These are phyloP conservation scores for Pycnonotus jocosus DNA, from an alignment of 2,113 vertebrate species.

Conservation along the genomic window DNA sequence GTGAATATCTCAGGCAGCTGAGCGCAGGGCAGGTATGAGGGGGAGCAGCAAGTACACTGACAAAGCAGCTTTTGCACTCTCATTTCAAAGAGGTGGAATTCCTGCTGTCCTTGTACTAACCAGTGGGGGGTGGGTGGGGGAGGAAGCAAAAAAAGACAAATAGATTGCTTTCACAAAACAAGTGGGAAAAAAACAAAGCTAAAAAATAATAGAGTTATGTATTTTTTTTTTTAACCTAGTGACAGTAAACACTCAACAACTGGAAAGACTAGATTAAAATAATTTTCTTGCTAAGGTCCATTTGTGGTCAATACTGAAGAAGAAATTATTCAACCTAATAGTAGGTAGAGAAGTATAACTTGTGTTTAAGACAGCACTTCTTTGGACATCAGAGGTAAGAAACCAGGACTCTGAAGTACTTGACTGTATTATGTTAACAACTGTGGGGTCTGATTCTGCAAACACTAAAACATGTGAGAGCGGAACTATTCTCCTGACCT, in stretches of 20 bases:
- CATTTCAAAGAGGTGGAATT: neutral
- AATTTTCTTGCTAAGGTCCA: conserved; percentile 56
- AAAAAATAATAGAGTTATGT: neutral
- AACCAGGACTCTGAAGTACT: neutral
- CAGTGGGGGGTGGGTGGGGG: neutral
- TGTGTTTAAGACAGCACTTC: conserved; percentile 78
- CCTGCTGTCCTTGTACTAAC: neutral
- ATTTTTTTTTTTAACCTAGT: neutral
- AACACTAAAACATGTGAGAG: neutral
- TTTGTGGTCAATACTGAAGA: conserved; percentile 82
- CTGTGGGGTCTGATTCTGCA: neutral
- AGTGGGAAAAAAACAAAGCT: neutral
- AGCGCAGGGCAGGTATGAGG: neutral
- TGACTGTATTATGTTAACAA: neutral
- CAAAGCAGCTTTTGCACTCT: neutral
- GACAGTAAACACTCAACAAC: neutral
- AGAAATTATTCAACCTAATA: conserved; percentile 75
- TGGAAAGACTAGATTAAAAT: neutral
- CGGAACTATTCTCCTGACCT: neutral
- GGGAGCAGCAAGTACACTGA: neutral
- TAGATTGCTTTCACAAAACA: neutral
- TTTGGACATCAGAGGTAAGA: conserved; percentile 78
- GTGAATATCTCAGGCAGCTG: neutral
- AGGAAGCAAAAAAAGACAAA: neutral
- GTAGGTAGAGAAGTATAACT: conserved; percentile 66